Conservation (phyloP, 2,888 invertebrate genomes). For the Yponomeuta malinellus region DNA sequence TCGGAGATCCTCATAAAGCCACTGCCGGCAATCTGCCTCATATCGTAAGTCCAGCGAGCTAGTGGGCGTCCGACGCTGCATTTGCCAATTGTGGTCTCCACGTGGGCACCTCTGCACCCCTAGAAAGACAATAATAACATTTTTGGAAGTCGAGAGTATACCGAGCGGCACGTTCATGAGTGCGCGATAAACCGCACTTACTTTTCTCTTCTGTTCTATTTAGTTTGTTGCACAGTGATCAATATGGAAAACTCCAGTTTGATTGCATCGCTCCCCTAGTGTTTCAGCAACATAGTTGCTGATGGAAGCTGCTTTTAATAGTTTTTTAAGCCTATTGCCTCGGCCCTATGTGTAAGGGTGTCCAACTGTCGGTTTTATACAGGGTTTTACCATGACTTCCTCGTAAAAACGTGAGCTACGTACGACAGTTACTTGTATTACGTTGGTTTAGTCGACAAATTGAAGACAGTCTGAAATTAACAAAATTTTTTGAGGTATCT, state of each 20-base stretch:
- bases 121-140: too few relatives aligned
- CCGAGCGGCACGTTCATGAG: too few relatives aligned
- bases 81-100: too few relatives aligned
- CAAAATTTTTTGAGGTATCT: too few relatives aligned
- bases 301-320: slow-evolving; percentile 13
- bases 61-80: too few relatives aligned
- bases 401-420: background rate
- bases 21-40: too few relatives aligned
- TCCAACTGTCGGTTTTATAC: background rate
- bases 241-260: slow-evolving; percentile 12
- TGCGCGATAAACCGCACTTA: too few relatives aligned
- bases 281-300: slow-evolving; percentile 16
- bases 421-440: background rate
- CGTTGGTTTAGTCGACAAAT: background rate
- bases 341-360: background rate
- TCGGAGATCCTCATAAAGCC: too few relatives aligned
- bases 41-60: too few relatives aligned
- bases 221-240: slow-evolving; percentile 7
- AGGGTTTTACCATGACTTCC: background rate
- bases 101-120: too few relatives aligned
- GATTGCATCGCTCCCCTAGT: slow-evolving; percentile 10
- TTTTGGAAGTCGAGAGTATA: too few relatives aligned
- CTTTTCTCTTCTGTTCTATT: background rate
- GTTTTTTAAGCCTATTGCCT: slow-evolving; percentile 16
- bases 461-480: too few relatives aligned